Evolutionary conservation across 1,140 invertebrate genomes (phyloP), one percentile per base, ranked within the genome.

Genomic region (Uloborus diversus): DNA sequence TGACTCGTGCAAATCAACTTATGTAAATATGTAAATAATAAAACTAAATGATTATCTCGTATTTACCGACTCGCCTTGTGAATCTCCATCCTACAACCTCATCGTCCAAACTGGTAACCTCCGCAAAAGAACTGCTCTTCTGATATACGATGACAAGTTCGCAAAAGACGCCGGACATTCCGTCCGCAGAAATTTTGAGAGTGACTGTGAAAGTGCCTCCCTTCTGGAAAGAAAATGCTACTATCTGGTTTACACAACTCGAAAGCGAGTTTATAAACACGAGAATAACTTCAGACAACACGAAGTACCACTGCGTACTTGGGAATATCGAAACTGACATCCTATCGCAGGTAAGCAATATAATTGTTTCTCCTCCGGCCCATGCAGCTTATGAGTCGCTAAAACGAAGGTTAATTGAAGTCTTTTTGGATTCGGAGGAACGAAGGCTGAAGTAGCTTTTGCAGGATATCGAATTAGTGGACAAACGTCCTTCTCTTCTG

Each of bases 201-300:
- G n/a, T n/a, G n/a, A n/a, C n/a, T n/a, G 37, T 84, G 17, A 71
- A 84, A 33, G 23, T 81, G 49, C 81, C 85, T 14, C 23, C 81
- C 1, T 86, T 86, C 56, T 86, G 84, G 83, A 30, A 62, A 35
- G 56, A 79, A 0, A 56, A 83, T 3, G 78, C 83, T 3, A 71
- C 70, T 17, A 35, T 86, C 4, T 86, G 84, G 85, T 85, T 85
- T 47, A 27, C 66, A 0, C 84, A 86, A 57, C 28, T 85, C 4
- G 84, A 86, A 37, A 73, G 83, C 0, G 65, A 82, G 57, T 85
- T 86, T 62, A 7, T 20, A 3, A 23, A 78, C 0, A 33, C 53
- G 0, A 35, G 68, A 1, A 83, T 84, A 0, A 80, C 47, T 1
- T 42, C 51, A 0, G 82, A 84, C 0, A 4, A 20, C n/a, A 79